phyloP scores from a whole-genome alignment of 2,797 vertebrate species.

The Kryptolebias ocellatus region DNA sequence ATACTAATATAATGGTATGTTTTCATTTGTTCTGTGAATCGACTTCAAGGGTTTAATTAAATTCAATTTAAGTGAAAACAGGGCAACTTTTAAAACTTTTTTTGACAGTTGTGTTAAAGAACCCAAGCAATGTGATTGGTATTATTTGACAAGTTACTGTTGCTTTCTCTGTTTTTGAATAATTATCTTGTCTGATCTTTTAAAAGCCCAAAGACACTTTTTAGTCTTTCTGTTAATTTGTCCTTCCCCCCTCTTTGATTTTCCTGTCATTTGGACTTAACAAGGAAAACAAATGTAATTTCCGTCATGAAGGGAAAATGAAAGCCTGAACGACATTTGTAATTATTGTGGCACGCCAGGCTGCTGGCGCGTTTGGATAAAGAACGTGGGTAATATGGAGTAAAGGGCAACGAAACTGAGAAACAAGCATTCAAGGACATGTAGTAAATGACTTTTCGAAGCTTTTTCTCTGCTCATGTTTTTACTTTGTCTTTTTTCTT shows the following conservation, averaged over 20 bases:
- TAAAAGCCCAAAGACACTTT: slow-evolving; percentile 46
- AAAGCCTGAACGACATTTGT: slow-evolving; percentile 67
- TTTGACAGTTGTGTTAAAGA: slow-evolving; percentile 36
- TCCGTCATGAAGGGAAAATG: slow-evolving; percentile 60
- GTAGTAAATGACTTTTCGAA: slow-evolving; percentile 63
- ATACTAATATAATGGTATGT: not conserved
- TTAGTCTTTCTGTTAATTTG: slow-evolving; percentile 54
- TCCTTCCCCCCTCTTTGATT: slow-evolving; percentile 50
- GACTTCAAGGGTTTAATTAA: slow-evolving; percentile 9
- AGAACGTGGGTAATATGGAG: slow-evolving; percentile 51
- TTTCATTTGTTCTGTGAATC: slow-evolving; percentile 15
- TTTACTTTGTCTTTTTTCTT: slow-evolving; percentile 18
- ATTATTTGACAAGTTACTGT: slow-evolving; percentile 60
- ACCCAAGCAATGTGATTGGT: slow-evolving; percentile 35
- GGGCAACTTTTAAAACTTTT: slow-evolving; percentile 12
- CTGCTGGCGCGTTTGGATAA: slow-evolving; percentile 54
- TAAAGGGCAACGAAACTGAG: slow-evolving; percentile 53
- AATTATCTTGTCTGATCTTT: slow-evolving; percentile 64
- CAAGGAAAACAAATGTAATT: slow-evolving; percentile 69
- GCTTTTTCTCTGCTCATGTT: slow-evolving; percentile 20
- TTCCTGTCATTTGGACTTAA: slow-evolving; percentile 62
- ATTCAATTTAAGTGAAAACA: slow-evolving; percentile 36
- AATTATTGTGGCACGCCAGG: slow-evolving; percentile 62
- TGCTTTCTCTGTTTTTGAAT: slow-evolving; percentile 50
- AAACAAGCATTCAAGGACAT: slow-evolving; percentile 64